Evolutionary conservation across 2,888 invertebrate genomes (phyloP).

Genomic region (Seira musarum): DNA sequence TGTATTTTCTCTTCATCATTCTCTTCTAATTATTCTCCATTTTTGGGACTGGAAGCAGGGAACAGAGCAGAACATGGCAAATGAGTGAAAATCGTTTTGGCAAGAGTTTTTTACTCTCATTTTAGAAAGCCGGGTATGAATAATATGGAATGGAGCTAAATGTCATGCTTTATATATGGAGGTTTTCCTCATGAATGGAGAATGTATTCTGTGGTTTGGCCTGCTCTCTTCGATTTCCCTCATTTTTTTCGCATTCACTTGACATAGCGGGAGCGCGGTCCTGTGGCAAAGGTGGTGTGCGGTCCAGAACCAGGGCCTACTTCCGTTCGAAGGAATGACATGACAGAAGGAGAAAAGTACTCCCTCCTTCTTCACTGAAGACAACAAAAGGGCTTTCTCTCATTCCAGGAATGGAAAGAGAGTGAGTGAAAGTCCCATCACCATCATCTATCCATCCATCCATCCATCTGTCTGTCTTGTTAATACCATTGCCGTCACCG

Average conservation of each 20-base stretch:
- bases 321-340: slow-evolving; percentile 40
- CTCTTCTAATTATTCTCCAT: neutral
- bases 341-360: slow-evolving; percentile 27
- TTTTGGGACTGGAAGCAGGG: too few relatives aligned
- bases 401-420: slow-evolving; percentile 14
- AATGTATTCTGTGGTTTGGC: slow-evolving; percentile 52
- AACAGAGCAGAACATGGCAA: too few relatives aligned
- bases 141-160: too few relatives aligned
- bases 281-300: slow-evolving; percentile 22
- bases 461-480: slow-evolving; percentile 33
- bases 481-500: slow-evolving; percentile 38
- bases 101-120: neutral
- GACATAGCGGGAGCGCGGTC: slow-evolving; percentile 35
- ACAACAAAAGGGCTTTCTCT: slow-evolving; percentile 29
- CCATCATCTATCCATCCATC: too few relatives aligned
- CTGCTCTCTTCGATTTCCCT: slow-evolving; percentile 59
- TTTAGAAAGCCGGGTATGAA: too few relatives aligned
- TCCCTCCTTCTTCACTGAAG: too few relatives aligned
- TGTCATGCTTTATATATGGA: slow-evolving; percentile 8
- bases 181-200: slow-evolving; percentile 57
- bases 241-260: slow-evolving; percentile 44
- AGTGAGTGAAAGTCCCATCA: slow-evolving; percentile 6
- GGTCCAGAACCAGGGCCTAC: slow-evolving; percentile 10
- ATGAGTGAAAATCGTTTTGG: neutral
- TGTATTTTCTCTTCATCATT: neutral